These are phyloP conservation scores for Oryzias woworae DNA, from an alignment of 2,113 vertebrate species.

Conservation along the genomic window DNA sequence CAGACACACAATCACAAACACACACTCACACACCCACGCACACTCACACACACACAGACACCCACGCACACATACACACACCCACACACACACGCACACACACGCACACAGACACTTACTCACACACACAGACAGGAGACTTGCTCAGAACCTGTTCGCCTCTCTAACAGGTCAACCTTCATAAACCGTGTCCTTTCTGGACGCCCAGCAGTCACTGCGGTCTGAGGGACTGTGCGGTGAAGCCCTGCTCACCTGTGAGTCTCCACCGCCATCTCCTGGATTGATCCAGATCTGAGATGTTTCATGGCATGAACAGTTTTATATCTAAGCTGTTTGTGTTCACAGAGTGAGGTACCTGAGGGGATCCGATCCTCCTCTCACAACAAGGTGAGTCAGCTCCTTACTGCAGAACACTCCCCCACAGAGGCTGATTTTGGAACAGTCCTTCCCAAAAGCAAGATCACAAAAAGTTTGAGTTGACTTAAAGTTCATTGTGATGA, in stretches of 20 bases:
- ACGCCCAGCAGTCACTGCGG: slow-evolving; percentile 83
- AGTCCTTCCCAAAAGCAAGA: too few species aligned
- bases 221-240: slow-evolving; percentile 85
- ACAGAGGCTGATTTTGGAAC: too few species aligned
- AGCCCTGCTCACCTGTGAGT: slow-evolving; percentile 87
- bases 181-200: slow-evolving; percentile 94
- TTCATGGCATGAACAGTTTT: background rate
- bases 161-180: slow-evolving; percentile 84
- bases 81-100: background rate
- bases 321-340: slow-evolving; percentile 5
- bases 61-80: background rate
- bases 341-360: slow-evolving; percentile 86
- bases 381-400: slow-evolving; percentile 80
- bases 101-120: too few species aligned
- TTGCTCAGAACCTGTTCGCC: background rate
- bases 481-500: too few species aligned
- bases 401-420: too few species aligned
- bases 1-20: too few species aligned
- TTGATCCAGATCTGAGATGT: background rate
- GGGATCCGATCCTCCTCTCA: slow-evolving; percentile 81
- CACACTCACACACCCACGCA: background rate
- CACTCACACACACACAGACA: background rate
- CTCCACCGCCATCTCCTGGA: background rate
- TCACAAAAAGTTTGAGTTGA: too few species aligned
- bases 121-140: background rate